Evolutionary conservation across 2,888 invertebrate species (phyloP).

Genomic region (Pheosia gnoma): DNA sequence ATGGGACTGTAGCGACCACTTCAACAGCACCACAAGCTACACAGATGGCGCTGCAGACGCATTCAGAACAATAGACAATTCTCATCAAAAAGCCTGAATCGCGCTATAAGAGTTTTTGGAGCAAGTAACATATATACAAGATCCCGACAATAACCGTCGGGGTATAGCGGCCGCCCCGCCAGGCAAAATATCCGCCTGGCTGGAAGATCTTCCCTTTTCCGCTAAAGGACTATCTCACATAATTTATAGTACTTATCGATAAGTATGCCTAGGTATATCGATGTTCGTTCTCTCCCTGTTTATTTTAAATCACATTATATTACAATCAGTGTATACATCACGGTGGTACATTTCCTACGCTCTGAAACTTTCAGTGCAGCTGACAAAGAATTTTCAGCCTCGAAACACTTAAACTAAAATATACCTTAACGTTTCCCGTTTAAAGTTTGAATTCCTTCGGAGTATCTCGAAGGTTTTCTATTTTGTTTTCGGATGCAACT

Average conservation of each 20-base stretch:
- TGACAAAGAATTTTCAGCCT: constrained; percentile 66
- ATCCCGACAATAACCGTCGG: no score
- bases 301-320: constrained; percentile 79
- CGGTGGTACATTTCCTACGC: constrained; percentile 69
- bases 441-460: constrained; percentile 48
- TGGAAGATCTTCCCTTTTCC: no score
- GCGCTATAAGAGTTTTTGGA: no score
- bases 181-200: no score
- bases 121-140: no score
- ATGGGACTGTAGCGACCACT: no score
- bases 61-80: no score
- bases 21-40: no score
- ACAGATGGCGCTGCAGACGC: no score
- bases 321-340: constrained; percentile 78
- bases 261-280: constrained; percentile 19
- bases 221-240: no score
- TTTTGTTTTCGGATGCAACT: constrained; percentile 83
- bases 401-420: constrained; percentile 34
- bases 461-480: constrained; percentile 65
- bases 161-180: no score
- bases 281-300: constrained; percentile 61
- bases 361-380: constrained; percentile 70
- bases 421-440: constrained; percentile 29
- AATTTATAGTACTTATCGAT: neutral
- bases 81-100: no score